A percentile compares a stretch with the other conserved stretches of the same genome.
Evolutionary conservation across 2,113 vertebrate genomes (phyloP).

Genomic region (Pituophis catenifer): DNA sequence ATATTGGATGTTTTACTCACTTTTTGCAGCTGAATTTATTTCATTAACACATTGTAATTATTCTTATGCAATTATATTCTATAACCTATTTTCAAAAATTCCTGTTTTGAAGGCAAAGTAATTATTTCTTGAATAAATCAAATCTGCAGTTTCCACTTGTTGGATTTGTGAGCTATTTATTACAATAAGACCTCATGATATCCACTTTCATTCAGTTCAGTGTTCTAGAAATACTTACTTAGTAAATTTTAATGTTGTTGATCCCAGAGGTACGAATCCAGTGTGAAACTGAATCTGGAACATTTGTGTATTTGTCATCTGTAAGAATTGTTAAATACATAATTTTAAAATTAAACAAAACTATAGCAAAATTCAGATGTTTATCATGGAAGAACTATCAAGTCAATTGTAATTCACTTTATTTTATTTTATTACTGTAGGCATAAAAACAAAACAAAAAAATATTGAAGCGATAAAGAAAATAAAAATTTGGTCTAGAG

Average conservation of each 20-base stretch:
- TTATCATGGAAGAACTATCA: neutral
- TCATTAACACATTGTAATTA: neutral
- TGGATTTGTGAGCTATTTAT: neutral
- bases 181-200: neutral
- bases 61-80: neutral
- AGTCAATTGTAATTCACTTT: neutral
- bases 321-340: conserved; percentile 37
- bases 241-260: conserved; percentile 89
- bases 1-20: neutral
- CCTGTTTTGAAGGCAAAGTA: neutral
- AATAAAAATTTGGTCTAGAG: neutral
- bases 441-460: neutral
- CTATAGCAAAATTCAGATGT: neutral
- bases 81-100: neutral
- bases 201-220: neutral
- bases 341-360: neutral
- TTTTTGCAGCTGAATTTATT: neutral
- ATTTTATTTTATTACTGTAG: neutral
- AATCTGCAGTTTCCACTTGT: neutral
- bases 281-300: conserved; percentile 98
- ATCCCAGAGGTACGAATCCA: conserved; percentile 91
- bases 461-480: neutral
- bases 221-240: conserved; percentile 79
- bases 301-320: conserved; percentile 98
- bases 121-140: neutral